Base-by-base conservation (phyloP, 2,888 invertebrate genomes). In the Drosophila demipolita region DNA sequence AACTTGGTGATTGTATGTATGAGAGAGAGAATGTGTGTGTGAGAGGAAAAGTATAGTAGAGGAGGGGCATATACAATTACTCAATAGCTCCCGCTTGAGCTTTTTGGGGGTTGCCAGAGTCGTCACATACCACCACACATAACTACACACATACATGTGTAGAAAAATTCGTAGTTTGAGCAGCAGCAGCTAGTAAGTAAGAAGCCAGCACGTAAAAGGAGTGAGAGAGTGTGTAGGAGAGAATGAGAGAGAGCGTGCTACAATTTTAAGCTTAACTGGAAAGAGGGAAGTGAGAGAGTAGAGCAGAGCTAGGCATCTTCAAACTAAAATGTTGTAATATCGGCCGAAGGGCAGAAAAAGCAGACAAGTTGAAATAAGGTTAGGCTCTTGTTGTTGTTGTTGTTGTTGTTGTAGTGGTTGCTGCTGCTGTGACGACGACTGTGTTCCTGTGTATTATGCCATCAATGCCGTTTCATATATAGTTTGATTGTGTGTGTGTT, bases 241-340 rank as follows among this genome's bases (percentile, higher is more conserved):
- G 65, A 50, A 49, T 66, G 77, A 62, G 62, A 65, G 69, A 60
- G 78, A 84, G 81, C 58, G 70, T 54, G 78, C 71, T 72, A 85
- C 73, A 82, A 84, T 83, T 89, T 74, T 72, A 74, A 83, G 80
- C 67, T 74, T 40, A 82, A 64, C 32, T 72, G 68, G 42, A 64
- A 42, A 20, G 23, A 45, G 23, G 45, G 8, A 45, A 40, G 29
- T 62, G 66, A 62, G 75, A 58, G 61, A 76, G 62, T 33, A 64
- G 73, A 72, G 70, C 65, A 67, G 77, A 68, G 73, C 62, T 67
- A 66, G 75, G 69, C 69, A 72, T 75, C 79, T 79, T 79, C 76
- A 78, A 83, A 83, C 87, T 89, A 81, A 85, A 83, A 89, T 87
- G 81, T 87, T 87, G 83, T 87, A 86, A 86, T 88, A 83, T 69